These are phyloP conservation scores for Megastigmus dorsalis DNA, from an alignment of 2,888 invertebrate genomes.

Conservation along the genomic window DNA sequence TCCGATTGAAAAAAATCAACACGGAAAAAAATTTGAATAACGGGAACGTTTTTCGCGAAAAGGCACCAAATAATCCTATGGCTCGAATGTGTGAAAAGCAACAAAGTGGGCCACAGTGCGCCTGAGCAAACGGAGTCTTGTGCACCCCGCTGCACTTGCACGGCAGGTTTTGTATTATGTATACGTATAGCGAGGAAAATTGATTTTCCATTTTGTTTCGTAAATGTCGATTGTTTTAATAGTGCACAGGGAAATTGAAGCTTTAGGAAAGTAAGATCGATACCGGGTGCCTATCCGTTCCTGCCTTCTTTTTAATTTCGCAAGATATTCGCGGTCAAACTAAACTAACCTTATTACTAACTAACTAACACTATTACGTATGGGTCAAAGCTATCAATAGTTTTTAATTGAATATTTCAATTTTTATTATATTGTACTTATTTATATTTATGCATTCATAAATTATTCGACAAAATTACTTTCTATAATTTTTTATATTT, in stretches of 20 bases:
- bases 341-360: constrained; percentile 18
- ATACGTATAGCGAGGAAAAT: constrained; percentile 30
- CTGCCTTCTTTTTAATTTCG: neutral
- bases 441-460: too few species aligned
- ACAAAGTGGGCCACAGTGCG: constrained; percentile 21
- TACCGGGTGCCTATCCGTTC: neutral
- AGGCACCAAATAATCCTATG: neutral
- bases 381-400: too few species aligned
- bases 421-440: too few species aligned
- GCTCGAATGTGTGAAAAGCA: constrained; percentile 18
- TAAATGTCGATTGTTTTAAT: neutral
- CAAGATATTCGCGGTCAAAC: constrained; percentile 12
- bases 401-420: too few species aligned
- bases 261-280: neutral
- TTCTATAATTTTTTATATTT: too few species aligned
- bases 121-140: constrained; percentile 32
- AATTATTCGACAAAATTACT: too few species aligned
- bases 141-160: constrained; percentile 22
- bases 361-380: neutral
- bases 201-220: constrained; percentile 32
- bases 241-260: neutral
- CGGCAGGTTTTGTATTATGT: constrained; percentile 9
- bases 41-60: neutral
- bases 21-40: neutral
- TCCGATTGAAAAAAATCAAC: constrained; percentile 8